Evolutionary conservation across 2,113 vertebrate species (phyloP).

Genomic region (Vulpes vulpes): DNA sequence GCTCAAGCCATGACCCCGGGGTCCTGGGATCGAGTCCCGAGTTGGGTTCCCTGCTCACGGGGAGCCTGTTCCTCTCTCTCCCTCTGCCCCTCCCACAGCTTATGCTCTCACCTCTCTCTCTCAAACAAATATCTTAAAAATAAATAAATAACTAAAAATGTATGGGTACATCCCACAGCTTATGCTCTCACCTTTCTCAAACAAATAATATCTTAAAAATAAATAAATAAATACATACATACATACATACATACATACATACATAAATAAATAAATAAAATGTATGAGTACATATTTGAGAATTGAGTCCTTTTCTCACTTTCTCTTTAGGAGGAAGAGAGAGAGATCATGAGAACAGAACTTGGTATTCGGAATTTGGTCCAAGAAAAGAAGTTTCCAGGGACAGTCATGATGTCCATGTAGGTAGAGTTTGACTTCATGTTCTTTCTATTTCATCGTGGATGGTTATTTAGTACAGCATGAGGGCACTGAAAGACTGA

Average conservation of each 20-base stretch:
- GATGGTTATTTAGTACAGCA: not conserved
- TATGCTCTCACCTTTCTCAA: not conserved
- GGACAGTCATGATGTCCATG: not conserved
- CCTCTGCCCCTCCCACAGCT: not conserved
- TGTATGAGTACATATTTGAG: not conserved
- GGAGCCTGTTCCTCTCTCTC: not conserved
- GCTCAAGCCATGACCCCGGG: not conserved
- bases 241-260: too few relatives aligned
- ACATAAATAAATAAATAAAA: too few relatives aligned
- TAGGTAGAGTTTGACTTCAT: not conserved
- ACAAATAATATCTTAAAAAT: too few relatives aligned
- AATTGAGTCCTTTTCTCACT: constrained; percentile 11
- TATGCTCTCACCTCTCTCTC: not conserved
- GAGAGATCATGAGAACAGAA: not conserved
- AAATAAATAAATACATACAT: too few relatives aligned
- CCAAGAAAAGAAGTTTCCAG: constrained; percentile 7
- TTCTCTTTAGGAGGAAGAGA: constrained; percentile 59
- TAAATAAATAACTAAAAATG: not conserved
- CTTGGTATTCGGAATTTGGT: not conserved
- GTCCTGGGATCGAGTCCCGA: not conserved
- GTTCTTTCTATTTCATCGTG: not conserved
- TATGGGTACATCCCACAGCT: not conserved
- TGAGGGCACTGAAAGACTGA: not conserved
- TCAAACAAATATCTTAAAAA: not conserved
- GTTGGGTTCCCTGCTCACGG: not conserved